Conservation (phyloP, 2,888 invertebrate genomes). For the Pogonocherus hispidulus region DNA sequence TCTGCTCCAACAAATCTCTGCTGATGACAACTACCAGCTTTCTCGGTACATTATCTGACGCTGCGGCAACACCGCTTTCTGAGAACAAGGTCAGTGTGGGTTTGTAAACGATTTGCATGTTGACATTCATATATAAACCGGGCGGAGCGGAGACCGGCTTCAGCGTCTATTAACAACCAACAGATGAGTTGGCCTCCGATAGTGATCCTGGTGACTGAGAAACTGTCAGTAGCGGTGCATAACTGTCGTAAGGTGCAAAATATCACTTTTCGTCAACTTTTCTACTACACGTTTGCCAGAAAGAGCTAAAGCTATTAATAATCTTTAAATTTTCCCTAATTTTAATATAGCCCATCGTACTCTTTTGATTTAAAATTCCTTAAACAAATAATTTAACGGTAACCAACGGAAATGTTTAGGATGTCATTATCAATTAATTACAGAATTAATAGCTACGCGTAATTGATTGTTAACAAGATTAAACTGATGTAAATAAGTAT, state of each 20-base stretch:
- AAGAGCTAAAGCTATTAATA: no score
- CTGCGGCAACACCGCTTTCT: conserved; percentile 25
- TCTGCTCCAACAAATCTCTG: no score
- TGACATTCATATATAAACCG: conserved; percentile 44
- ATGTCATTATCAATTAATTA: conserved; percentile 12
- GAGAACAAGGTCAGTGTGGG: conserved; percentile 37
- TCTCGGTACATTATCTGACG: background rate
- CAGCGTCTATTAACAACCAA: conserved; percentile 39
- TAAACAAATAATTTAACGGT: background rate
- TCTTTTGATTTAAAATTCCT: no score
- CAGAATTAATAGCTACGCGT: background rate
- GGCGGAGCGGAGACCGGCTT: no score
- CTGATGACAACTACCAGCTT: background rate
- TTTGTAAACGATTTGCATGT: conserved; percentile 39
- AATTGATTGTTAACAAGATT: background rate
- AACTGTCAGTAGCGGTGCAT: no score
- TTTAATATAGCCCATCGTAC: no score
- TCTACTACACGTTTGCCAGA: no score
- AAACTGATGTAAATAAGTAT: background rate
- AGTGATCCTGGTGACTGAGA: no score
- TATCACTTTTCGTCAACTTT: no score
- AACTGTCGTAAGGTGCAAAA: no score
- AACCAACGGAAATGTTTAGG: background rate
- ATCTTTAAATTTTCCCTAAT: no score
- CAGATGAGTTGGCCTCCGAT: conserved; percentile 23